phyloP scores from a whole-genome alignment of 2,797 vertebrate genomes.

The Notamacropus eugenii region DNA sequence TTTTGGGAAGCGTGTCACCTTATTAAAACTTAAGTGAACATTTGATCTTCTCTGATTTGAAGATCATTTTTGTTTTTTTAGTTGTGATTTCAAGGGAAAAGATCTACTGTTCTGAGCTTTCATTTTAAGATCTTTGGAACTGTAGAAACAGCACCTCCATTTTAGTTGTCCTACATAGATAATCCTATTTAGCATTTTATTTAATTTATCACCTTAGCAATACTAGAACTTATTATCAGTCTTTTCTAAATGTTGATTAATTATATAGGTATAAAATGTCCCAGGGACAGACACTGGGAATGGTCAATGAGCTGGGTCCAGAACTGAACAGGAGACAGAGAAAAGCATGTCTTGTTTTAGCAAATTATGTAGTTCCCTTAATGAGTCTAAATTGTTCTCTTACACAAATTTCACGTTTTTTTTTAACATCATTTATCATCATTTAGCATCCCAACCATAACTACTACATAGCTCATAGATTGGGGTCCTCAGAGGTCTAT shows the following conservation, averaged over 20 bases:
- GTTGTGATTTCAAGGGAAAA: neutral
- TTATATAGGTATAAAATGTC: slow-evolving; percentile 13
- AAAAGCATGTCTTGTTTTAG: neutral
- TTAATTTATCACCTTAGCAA: neutral
- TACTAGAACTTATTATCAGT: neutral
- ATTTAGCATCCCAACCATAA: neutral
- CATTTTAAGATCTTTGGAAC: neutral
- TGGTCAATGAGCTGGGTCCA: neutral
- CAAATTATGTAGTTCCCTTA: too few species aligned
- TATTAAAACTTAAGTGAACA: neutral
- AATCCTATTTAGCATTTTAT: neutral
- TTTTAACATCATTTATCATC: neutral
- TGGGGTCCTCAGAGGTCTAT: neutral
- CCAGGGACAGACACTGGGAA: neutral
- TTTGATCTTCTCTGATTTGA: neutral
- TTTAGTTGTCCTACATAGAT: neutral
- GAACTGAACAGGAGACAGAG: neutral
- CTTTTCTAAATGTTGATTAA: neutral
- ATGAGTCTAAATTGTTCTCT: neutral
- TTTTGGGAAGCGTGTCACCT: neutral
- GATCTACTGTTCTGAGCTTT: neutral
- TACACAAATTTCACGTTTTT: neutral
- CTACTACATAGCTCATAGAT: neutral
- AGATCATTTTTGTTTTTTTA: neutral
- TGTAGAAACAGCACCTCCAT: neutral